These are phyloP conservation scores for Campylomormyrus numenius DNA, from an alignment of 2,113 vertebrate genomes.

Conservation along the genomic window DNA sequence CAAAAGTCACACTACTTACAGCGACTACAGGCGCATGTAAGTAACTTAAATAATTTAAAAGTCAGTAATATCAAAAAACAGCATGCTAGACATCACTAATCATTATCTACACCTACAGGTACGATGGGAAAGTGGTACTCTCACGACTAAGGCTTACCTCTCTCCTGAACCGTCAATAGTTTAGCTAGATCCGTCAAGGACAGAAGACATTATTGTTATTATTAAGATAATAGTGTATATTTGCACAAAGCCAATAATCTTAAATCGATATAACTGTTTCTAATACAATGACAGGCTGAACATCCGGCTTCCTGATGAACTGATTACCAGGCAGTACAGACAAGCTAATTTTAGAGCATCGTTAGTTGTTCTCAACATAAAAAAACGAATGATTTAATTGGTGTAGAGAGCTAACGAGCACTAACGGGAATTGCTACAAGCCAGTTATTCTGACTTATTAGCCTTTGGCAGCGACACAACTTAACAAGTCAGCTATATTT, in stretches of 20 bases:
- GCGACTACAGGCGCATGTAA: background rate
- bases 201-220: background rate
- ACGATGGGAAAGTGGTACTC: background rate
- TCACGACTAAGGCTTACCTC: background rate
- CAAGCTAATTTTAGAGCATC: background rate
- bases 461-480: background rate
- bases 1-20: background rate
- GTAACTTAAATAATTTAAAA: background rate
- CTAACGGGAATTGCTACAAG: background rate
- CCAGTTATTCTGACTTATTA: background rate
- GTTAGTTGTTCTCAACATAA: background rate
- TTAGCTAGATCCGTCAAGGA: background rate
- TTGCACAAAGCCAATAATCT: background rate
- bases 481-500: slow-evolving; percentile 8
- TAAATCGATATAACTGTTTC: background rate
- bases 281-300: background rate
- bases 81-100: background rate
- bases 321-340: background rate
- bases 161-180: background rate
- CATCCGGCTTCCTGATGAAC: background rate
- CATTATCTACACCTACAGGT: background rate
- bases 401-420: background rate
- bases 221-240: background rate
- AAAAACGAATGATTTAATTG: background rate
- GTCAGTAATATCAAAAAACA: background rate